These are phyloP conservation scores for Salminus brasiliensis DNA, from an alignment of 2,113 vertebrate species.

Conservation along the genomic window DNA sequence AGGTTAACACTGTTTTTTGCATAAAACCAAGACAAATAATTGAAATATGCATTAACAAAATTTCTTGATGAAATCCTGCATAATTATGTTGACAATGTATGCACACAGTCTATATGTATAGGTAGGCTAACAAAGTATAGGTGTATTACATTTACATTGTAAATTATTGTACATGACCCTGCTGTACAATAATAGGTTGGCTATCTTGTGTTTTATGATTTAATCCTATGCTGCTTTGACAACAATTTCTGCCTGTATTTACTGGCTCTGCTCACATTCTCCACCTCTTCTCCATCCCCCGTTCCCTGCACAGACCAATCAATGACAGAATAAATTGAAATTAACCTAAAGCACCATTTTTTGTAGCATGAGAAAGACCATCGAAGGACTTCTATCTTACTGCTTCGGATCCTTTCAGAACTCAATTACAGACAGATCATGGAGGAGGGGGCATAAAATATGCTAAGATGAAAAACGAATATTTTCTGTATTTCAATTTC, in stretches of 20 bases:
- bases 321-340: slow-evolving; percentile 42
- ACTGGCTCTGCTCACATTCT: slow-evolving; percentile 5
- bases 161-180: too few relatives aligned
- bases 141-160: too few relatives aligned
- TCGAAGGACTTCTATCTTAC: too few relatives aligned
- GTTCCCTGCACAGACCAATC: slow-evolving; percentile 27
- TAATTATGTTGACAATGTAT: too few relatives aligned
- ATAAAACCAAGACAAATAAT: too few relatives aligned
- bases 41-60: too few relatives aligned
- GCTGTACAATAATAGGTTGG: too few relatives aligned
- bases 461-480: slow-evolving; percentile 22
- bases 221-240: background rate
- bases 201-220: background rate
- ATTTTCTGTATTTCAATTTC: background rate
- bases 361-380: slow-evolving; percentile 26
- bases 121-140: too few relatives aligned
- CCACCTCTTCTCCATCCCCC: background rate
- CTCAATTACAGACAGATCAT: slow-evolving; percentile 41
- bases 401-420: slow-evolving; percentile 33
- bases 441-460: slow-evolving; percentile 34
- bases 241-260: background rate
- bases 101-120: too few relatives aligned
- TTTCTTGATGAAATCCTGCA: too few relatives aligned
- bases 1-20: too few relatives aligned
- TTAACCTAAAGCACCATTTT: slow-evolving; percentile 17